Evolutionary conservation across 2,888 invertebrate species (phyloP), one percentile per base, ranked within the genome.

Genomic region (Nemurella pictetii): DNA sequence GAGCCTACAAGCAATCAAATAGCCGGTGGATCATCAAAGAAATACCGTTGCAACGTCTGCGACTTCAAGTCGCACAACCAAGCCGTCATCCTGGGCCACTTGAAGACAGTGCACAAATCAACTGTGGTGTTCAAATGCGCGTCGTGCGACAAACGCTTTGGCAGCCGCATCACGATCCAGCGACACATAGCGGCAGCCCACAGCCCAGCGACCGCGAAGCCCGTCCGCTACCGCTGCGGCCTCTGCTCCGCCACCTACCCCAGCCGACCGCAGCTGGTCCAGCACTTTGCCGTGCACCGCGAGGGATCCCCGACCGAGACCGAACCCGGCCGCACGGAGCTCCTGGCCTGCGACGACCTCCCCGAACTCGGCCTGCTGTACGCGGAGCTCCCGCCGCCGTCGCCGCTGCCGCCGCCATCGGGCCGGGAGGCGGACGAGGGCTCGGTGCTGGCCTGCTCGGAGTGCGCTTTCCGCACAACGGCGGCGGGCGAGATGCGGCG

Each of bases 81-180:
- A 20, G 73, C 27, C 3, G 27, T 28, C 0, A 55, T 83, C 9
- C 28, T 81, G 29, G 36, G 81, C 25, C 85, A 84, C 78, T 77
- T 85, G 72, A 85, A 85, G 29, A 74, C 55, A 0, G 85, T 84
- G 32, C 83, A 80, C 29, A 80, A 84, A 25, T 29, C 83, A 36
- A 83, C 36, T 15, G 73, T 55, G 15, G 55, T 78, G n/a, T 85
- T 84, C 78, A 85, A 86, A 30, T 87, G 87, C 83, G 83, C 85
- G 1, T 84, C 85, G 29, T 87, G 87, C 80, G 27, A 85, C 83
- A 35, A 12, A 12, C 55, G 55, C 20, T 55, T 55, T 20, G 55
- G 15, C 5, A 12, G 55, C 55, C 55, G 55, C 20, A 2, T 20
- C 20, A 12, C 55, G 5, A 12, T 55, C 55, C 55, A 12, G 55